These are phyloP conservation scores for Tetanocera ferruginea DNA, from an alignment of 2,888 invertebrate genomes.

Conservation along the genomic window DNA sequence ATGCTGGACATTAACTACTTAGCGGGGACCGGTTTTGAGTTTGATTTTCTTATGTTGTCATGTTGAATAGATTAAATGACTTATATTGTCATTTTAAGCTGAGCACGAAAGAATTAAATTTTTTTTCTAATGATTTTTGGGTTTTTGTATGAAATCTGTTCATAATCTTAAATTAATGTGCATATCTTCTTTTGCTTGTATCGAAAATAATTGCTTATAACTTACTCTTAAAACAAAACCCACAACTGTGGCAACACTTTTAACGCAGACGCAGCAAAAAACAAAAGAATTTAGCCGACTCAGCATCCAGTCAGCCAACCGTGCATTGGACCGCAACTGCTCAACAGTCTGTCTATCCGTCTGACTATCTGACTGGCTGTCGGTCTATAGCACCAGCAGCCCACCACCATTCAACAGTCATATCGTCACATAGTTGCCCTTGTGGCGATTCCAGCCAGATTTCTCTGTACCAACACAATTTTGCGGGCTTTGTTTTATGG, in stretches of 20 bases:
- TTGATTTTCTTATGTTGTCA: background rate
- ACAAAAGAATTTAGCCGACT: conserved; percentile 16
- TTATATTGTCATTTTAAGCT: no score
- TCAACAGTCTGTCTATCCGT: background rate
- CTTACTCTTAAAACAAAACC: background rate
- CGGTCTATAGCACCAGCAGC: background rate
- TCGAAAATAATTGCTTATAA: background rate
- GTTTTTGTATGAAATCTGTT: no score
- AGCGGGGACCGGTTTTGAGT: background rate
- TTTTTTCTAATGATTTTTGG: no score
- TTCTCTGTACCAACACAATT: background rate
- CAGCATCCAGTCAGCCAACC: conserved; percentile 14
- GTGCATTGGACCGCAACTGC: background rate
- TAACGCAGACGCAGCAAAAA: background rate
- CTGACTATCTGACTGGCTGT: background rate
- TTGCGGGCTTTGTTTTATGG: background rate
- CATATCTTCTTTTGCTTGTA: no score
- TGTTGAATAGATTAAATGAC: no score
- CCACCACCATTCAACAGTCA: conserved; percentile 7
- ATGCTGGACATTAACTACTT: background rate
- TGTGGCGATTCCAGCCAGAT: conserved; percentile 7
- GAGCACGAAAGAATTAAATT: no score
- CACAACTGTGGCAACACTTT: conserved; percentile 21
- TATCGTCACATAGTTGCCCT: conserved; percentile 30
- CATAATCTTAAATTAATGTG: background rate